Percentiles rank a stretch among this genome's conserved stretches.
These are phyloP conservation scores for Brachymystax lenok DNA, from an alignment of 2,797 vertebrate species.

Conservation along the genomic window DNA sequence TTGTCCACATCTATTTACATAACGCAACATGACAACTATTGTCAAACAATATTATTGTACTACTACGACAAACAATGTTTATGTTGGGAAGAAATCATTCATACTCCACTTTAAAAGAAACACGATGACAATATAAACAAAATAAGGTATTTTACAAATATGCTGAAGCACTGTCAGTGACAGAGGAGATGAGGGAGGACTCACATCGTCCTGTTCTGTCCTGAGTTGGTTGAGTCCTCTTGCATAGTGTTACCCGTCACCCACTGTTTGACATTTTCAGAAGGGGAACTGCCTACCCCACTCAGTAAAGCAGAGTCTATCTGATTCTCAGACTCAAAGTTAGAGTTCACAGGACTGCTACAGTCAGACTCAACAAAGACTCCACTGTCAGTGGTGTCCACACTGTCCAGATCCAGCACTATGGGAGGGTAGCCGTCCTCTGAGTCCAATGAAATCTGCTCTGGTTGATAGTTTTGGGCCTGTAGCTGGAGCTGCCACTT, in stretches of 20 bases:
- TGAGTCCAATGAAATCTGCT: constrained; percentile 75
- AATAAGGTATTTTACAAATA: background rate
- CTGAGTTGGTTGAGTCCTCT: constrained; percentile 33
- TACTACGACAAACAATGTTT: too few species aligned
- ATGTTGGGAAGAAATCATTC: background rate
- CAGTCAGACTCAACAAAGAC: constrained; percentile 88
- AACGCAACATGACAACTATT: background rate
- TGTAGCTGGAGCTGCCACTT: constrained; percentile 64
- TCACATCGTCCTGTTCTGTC: background rate
- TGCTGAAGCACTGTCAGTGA: background rate
- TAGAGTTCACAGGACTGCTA: constrained; percentile 66
- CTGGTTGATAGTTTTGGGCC: constrained; percentile 64
- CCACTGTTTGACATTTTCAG: constrained; percentile 82
- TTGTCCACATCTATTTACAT: background rate
- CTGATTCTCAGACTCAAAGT: constrained; percentile 49
- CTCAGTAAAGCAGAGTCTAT: constrained; percentile 49
- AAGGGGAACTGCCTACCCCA: constrained; percentile 51
- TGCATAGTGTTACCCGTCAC: constrained; percentile 57
- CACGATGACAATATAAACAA: too few species aligned
- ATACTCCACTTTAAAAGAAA: background rate
- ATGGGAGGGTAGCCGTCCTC: constrained; percentile 82
- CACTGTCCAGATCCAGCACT: constrained; percentile 93
- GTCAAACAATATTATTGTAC: too few species aligned
- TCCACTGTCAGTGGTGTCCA: constrained; percentile 79
- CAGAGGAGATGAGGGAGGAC: background rate